Percentiles rank a stretch among this genome's conserved stretches.
Evolutionary conservation across 2,113 vertebrate genomes (phyloP).

Genomic region (Boulengeromyrus knoepffleri): DNA sequence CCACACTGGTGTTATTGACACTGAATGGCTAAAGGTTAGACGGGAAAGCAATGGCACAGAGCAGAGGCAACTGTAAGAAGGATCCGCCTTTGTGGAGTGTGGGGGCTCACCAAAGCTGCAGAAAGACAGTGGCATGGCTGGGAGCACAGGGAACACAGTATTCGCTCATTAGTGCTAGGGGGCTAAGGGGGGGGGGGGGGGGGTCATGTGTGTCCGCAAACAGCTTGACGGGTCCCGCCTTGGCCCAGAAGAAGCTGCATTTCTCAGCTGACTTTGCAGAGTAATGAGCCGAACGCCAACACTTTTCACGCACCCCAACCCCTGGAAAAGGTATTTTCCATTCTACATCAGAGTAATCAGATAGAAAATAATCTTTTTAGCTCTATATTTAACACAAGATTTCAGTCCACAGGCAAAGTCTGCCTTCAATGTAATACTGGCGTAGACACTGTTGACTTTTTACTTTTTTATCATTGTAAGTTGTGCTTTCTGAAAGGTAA

Average conservation of each 20-base stretch:
- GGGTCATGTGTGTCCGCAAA: constrained; percentile 40
- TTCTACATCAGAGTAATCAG: constrained; percentile 32
- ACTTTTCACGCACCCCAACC: constrained; percentile 22
- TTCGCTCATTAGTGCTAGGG: constrained; percentile 26
- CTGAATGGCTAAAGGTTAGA: neutral
- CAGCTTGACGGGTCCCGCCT: neutral
- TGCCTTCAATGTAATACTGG: neutral
- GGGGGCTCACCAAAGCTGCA: neutral
- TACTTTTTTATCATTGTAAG: neutral
- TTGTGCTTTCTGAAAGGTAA: neutral
- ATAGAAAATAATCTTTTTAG: constrained; percentile 22
- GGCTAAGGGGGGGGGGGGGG: neutral
- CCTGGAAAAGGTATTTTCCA: constrained; percentile 33
- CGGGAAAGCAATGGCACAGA: neutral
- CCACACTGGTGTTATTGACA: too few species aligned
- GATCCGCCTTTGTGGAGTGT: neutral
- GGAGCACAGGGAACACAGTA: constrained; percentile 8
- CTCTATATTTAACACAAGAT: constrained; percentile 9
- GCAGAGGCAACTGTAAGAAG: neutral
- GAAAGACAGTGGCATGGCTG: neutral
- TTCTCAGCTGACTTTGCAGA: constrained; percentile 38
- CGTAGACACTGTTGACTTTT: neutral
- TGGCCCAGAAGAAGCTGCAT: constrained; percentile 24
- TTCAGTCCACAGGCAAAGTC: neutral
- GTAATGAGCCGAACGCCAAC: constrained; percentile 41